Evolutionary conservation across 2,888 invertebrate genomes (phyloP), one percentile per base, ranked within the genome.

Genomic region (Temnothorax rugatulus): DNA sequence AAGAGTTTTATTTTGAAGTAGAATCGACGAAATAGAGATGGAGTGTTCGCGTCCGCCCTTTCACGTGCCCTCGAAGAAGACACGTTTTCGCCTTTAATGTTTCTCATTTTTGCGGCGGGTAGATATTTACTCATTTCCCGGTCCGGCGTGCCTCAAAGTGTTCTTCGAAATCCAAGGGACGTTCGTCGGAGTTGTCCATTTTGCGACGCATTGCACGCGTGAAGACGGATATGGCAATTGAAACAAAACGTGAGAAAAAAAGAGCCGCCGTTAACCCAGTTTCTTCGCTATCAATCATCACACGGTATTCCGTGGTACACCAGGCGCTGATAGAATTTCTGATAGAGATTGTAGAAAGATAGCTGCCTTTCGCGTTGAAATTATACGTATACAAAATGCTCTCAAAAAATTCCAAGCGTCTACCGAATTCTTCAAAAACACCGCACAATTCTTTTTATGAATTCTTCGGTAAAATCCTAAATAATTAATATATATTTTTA

Each of bases 251-350:
- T 61, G 38, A 73, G 68, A 79, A 75, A 84, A 83, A 68, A 66
- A 69, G 50, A 71, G 38, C 25, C 38, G 54, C 66, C 84, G 83
- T 74, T 83, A 88, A 84, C 84, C 84, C 52, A 86, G 85, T 86
- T 88, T 76, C 82, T 83, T 85, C 54, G 83, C 83, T 82, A 88
- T 89, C 89, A 84, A 89, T 89, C 88, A 87, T 87, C 82, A 75
- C 41, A 34, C 75, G 66, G 25, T 61, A 57, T 61, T 79, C 29
- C 64, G 84, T 44, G 68, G 44, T 61, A 64, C 41, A 77, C 59
- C 50, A 75, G 85, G 44, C 68, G 83, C 61, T 76, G 83, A 88
- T 86, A 83, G 85, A 88, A 86, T 84, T 69, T 66, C 64, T 71
- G 83, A 84, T 84, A 79, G 76, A 88, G 83, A 84, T 84, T 81